Conservation (phyloP, 2,113 vertebrate species). For the Gambusia affinis region DNA sequence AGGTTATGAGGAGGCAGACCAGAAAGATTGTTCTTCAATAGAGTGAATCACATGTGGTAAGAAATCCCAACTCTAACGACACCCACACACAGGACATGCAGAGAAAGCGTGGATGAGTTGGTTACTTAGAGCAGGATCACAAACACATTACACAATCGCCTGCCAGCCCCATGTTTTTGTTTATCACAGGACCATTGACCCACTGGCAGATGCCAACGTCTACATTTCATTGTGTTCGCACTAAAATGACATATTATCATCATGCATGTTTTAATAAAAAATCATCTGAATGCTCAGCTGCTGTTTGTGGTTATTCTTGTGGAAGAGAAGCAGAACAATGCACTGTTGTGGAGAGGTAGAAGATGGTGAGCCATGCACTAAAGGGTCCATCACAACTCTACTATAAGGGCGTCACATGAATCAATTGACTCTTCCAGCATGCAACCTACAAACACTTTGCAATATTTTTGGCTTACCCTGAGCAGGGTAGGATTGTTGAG, state of each 20-base stretch:
- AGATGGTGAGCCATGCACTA: slow-evolving; percentile 55
- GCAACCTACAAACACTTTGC: slow-evolving; percentile 24
- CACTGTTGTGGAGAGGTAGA: slow-evolving; percentile 32
- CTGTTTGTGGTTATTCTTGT: slow-evolving; percentile 31
- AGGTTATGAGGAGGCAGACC: slow-evolving; percentile 6
- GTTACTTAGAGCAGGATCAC: slow-evolving; percentile 25
- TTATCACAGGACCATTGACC: neutral
- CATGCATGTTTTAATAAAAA: slow-evolving; percentile 15
- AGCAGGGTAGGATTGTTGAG: neutral
- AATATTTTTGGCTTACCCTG: slow-evolving; percentile 10
- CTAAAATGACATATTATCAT: neutral
- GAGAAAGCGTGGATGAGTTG: slow-evolving; percentile 10
- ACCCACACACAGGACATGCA: slow-evolving; percentile 4
- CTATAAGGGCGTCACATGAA: neutral
- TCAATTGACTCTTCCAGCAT: slow-evolving; percentile 20
- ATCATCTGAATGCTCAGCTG: slow-evolving; percentile 16
- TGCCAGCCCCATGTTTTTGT: neutral
- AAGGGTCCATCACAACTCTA: slow-evolving; percentile 17
- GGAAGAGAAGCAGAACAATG: slow-evolving; percentile 53
- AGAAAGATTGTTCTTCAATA: neutral
- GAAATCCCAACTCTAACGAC: neutral
- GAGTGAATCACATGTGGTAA: slow-evolving; percentile 10
- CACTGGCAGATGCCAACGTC: neutral
- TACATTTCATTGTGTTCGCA: neutral
- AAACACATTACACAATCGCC: slow-evolving; percentile 33